Base-by-base conservation (phyloP, 2,888 invertebrate genomes). In the Chalcis sispes region DNA sequence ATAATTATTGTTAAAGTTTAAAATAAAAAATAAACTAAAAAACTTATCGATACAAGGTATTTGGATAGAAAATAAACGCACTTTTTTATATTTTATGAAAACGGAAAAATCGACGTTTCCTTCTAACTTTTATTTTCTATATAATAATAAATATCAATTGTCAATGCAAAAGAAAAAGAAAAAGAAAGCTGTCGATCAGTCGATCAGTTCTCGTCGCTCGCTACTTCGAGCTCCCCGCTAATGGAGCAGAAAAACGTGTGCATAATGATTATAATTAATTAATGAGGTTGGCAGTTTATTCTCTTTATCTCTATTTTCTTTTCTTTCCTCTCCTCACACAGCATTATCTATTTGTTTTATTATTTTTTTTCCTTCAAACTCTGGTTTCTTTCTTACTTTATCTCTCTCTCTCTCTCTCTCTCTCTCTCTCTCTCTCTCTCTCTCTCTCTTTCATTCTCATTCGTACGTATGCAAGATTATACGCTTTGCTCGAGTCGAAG, bases 231-330 rank as follows among this genome's bases (percentile, higher is more conserved):
- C 65, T 70, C 70, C 73, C 54, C 61, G 66, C 58, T 73, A 65
- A 61, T 77, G 71, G 74, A 77, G 73, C 62, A 74, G 77, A 74
- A 74, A 77, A 74, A 71, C 40, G 74, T 74, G 77, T 77, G 73
- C 71, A 74, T 74, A 65, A 76, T 72, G 42, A 67, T 76, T 71
- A 74, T 76, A 72, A 74, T 67, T 76, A 73, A 70, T 77, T 77
- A 59, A 86, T 84, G 84, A 86, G 84, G 84, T 87, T 87, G 87
- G 87, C 87, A 87, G 78, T 78, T 78, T 66, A 23, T 75, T 75
- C 69, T 70, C 52, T 74, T 42, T 67, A 65, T 67, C 23, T 72
- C 10, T 65, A 15, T 71, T n/a, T 61, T 29, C 29, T 32, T 67
- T 54, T 46, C 40, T 52, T 46, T 18, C 10, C 36, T 69, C 23